These are phyloP conservation scores for Drepana arcuata DNA, from an alignment of 1,140 invertebrate species.

Conservation along the genomic window DNA sequence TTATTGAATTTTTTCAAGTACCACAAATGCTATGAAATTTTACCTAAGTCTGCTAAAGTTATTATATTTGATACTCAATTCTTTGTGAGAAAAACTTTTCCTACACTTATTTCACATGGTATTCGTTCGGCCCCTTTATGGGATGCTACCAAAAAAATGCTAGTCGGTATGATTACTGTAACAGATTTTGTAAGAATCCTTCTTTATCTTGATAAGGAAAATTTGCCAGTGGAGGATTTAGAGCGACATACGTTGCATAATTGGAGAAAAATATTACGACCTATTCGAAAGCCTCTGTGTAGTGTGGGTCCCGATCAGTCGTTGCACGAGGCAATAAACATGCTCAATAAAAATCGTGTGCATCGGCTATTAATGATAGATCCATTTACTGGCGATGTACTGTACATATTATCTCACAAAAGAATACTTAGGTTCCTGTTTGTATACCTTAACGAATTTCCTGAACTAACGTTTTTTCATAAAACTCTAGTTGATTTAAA, in stretches of 20 bases:
- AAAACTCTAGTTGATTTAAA: slow-evolving; percentile 54
- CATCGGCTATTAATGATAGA: slow-evolving; percentile 60
- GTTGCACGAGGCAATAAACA: slow-evolving; percentile 60
- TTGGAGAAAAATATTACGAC: slow-evolving; percentile 56
- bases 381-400: slow-evolving; percentile 51
- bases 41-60: slow-evolving; percentile 65
- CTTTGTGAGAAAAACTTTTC: slow-evolving; percentile 63
- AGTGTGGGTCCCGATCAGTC: slow-evolving; percentile 57
- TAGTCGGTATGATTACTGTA: slow-evolving; percentile 63
- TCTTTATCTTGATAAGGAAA: slow-evolving; percentile 48
- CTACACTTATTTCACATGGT: slow-evolving; percentile 58
- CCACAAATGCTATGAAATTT: slow-evolving; percentile 64
- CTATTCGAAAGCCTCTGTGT: slow-evolving; percentile 48
- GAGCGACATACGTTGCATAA: slow-evolving; percentile 57
- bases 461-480: slow-evolving; percentile 63
- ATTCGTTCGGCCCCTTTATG: slow-evolving; percentile 61
- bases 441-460: slow-evolving; percentile 64
- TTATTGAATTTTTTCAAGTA: slow-evolving; percentile 66
- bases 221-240: slow-evolving; percentile 55
- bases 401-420: slow-evolving; percentile 63
- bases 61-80: slow-evolving; percentile 67
- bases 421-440: slow-evolving; percentile 62
- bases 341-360: slow-evolving; percentile 53
- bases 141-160: slow-evolving; percentile 57
- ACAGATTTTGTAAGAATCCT: slow-evolving; percentile 63